A percentile compares a stretch with the other conserved stretches of the same genome.
Conservation (phyloP, 2,113 vertebrate genomes). For the Apteryx mantelli region DNA sequence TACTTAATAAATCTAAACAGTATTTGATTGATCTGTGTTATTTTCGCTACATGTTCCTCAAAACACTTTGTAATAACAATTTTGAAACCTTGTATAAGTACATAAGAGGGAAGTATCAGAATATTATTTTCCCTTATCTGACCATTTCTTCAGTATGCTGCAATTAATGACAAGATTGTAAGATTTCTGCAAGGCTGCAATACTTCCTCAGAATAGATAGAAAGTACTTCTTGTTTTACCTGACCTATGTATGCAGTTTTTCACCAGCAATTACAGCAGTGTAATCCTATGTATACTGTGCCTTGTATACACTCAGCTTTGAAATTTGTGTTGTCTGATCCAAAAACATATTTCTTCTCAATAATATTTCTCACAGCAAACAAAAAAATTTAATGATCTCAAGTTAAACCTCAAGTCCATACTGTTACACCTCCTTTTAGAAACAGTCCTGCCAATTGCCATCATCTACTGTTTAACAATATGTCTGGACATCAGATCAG, state of each 20-base stretch:
- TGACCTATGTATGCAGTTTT: background rate
- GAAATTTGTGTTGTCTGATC: background rate
- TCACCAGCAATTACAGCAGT: background rate
- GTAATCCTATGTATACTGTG: background rate
- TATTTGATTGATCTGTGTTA: background rate
- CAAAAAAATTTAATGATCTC: background rate
- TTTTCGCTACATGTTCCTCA: background rate
- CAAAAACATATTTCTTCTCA: background rate
- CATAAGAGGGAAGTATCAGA: background rate
- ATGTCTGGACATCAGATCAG: background rate
- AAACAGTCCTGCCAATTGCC: background rate
- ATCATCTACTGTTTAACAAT: background rate
- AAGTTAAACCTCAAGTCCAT: background rate
- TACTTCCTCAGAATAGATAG: background rate
- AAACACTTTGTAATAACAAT: background rate
- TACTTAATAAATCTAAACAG: background rate
- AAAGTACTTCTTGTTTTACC: background rate
- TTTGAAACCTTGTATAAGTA: background rate
- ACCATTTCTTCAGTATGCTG: background rate
- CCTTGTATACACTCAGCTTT: background rate
- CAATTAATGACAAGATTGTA: background rate
- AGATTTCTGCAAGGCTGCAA: background rate
- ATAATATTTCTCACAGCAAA: background rate
- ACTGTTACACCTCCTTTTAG: background rate
- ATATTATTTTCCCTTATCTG: background rate